Conservation (phyloP, 2,888 invertebrate species). For the Lymantria dispar region DNA sequence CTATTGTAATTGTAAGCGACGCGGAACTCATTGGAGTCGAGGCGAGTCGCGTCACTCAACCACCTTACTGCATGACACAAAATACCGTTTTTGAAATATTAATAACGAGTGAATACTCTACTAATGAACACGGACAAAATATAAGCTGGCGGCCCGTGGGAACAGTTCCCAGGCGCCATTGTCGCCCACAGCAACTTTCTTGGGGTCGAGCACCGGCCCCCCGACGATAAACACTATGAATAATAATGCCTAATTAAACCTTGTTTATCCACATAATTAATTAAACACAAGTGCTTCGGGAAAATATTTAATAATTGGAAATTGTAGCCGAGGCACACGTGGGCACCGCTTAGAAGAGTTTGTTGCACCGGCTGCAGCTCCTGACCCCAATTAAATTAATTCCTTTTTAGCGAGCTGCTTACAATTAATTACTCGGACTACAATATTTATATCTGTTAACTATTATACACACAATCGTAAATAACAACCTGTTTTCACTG, state of each 20-base stretch:
- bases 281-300: constrained; percentile 46
- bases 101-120: constrained; percentile 65
- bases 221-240: constrained; percentile 47
- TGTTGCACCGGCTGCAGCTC: background rate
- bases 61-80: constrained; percentile 36
- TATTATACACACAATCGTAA: too few species aligned
- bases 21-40: constrained; percentile 12
- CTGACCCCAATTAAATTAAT: background rate
- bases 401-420: background rate
- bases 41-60: constrained; percentile 15
- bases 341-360: background rate
- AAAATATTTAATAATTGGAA: constrained; percentile 34
- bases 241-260: constrained; percentile 67
- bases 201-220: constrained; percentile 53
- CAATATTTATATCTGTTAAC: background rate
- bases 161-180: constrained; percentile 52
- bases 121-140: constrained; percentile 65
- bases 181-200: constrained; percentile 43
- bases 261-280: constrained; percentile 73
- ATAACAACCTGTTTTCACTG: too few species aligned
- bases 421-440: background rate
- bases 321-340: constrained; percentile 6
- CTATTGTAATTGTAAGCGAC: constrained; percentile 1
- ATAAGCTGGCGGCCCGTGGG: constrained; percentile 52
- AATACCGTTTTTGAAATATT: constrained; percentile 76